Percentiles rank a stretch among this genome's conserved stretches.
Evolutionary conservation across 2,797 vertebrate species (phyloP).

Genomic region (Hypotaenidia philippensis): DNA sequence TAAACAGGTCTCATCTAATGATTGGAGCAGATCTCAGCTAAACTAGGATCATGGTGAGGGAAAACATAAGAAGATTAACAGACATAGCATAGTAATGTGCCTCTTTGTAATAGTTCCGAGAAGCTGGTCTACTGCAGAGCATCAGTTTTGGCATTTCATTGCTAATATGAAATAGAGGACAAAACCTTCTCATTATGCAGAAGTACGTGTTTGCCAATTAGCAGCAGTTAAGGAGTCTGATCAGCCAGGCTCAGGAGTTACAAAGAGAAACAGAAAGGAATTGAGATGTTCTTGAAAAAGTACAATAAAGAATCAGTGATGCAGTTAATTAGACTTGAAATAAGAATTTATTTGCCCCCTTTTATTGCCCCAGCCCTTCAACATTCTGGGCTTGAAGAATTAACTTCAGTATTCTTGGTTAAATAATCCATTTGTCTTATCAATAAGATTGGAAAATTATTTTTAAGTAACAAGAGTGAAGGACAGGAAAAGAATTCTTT

Average conservation of each 20-base stretch:
- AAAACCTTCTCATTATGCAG: constrained; percentile 40
- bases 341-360: constrained; percentile 2
- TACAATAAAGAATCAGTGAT: constrained; percentile 13
- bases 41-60: constrained; percentile 27
- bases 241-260: constrained; percentile 17
- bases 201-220: constrained; percentile 29
- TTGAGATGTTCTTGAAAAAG: constrained; percentile 43
- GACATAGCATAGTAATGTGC: constrained; percentile 33
- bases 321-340: constrained; percentile 42
- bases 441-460: neutral
- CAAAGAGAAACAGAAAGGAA: constrained; percentile 41
- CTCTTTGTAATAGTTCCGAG: constrained; percentile 36
- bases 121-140: constrained; percentile 48
- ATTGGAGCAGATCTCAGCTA: constrained; percentile 57
- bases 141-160: constrained; percentile 52
- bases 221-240: constrained; percentile 42
- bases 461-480: neutral
- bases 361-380: neutral
- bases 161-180: constrained; percentile 37
- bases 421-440: neutral
- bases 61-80: constrained; percentile 63
- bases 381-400: neutral
- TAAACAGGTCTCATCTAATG: constrained; percentile 57
- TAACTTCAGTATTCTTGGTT: neutral
- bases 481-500: neutral